Percentiles rank a stretch among this genome's conserved stretches.
phyloP scores from a whole-genome alignment of 2,888 invertebrate genomes.

The Campoletis raptor region DNA sequence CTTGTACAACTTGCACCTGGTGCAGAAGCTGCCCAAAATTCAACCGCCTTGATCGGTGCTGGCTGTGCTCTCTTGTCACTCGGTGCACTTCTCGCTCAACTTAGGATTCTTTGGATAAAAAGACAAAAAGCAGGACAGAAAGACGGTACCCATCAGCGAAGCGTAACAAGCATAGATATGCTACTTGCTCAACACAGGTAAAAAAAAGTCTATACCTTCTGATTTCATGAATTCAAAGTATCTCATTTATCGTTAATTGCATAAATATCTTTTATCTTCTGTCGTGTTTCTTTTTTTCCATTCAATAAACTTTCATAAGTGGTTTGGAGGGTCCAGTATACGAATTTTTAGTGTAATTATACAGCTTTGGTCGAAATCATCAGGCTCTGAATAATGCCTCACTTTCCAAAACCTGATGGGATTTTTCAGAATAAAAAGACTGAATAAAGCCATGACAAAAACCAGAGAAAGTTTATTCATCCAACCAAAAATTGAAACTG shows the following conservation, averaged over 20 bases:
- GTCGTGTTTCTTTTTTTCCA: background rate
- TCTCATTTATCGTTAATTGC: too few relatives aligned
- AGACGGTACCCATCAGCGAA: conserved; percentile 85
- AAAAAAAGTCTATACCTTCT: background rate
- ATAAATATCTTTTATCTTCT: background rate
- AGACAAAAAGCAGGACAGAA: conserved; percentile 86
- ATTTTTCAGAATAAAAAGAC: too few relatives aligned
- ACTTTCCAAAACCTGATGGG: too few relatives aligned
- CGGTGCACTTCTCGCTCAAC: conserved; percentile 88
- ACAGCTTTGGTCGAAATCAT: too few relatives aligned
- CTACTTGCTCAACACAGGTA: conserved; percentile 86
- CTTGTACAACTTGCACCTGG: conserved; percentile 91
- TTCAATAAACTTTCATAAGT: background rate
- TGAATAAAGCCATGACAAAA: too few relatives aligned
- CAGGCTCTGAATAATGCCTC: too few relatives aligned
- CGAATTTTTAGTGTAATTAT: too few relatives aligned
- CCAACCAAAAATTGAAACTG: too few relatives aligned
- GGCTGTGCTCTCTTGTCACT: conserved; percentile 88
- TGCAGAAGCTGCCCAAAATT: conserved; percentile 91
- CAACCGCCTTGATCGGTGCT: conserved; percentile 89
- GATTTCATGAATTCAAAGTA: background rate
- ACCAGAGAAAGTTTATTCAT: too few relatives aligned
- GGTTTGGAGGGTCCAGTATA: too few relatives aligned
- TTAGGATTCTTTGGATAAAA: conserved; percentile 90
- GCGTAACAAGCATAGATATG: conserved; percentile 86